Conservation (phyloP, 2,888 invertebrate species). For the Dorcus parallelipipedus region DNA sequence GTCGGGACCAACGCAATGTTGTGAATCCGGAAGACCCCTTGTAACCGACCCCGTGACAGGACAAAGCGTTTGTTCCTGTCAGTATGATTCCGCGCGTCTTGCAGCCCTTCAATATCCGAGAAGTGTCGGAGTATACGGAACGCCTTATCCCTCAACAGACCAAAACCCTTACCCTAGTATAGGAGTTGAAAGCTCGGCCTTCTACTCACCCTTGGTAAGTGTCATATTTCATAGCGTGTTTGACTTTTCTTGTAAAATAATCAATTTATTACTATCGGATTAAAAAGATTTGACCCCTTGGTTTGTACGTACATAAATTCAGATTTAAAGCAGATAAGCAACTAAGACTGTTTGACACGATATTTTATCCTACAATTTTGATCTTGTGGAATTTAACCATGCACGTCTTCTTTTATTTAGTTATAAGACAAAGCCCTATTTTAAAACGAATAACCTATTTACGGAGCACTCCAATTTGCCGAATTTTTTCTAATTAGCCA, state of each 20-base stretch:
- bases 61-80: conserved; percentile 91
- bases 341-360: too few relatives aligned
- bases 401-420: too few relatives aligned
- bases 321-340: too few relatives aligned
- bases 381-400: too few relatives aligned
- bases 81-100: conserved; percentile 85
- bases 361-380: too few relatives aligned
- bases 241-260: conserved; percentile 3
- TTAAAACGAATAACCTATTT: too few relatives aligned
- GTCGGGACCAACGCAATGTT: conserved; percentile 58
- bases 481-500: too few relatives aligned
- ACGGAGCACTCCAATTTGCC: too few relatives aligned
- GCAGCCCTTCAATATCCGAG: conserved; percentile 81
- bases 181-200: conserved; percentile 90
- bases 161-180: conserved; percentile 92
- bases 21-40: conserved; percentile 87
- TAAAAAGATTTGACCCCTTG: too few relatives aligned
- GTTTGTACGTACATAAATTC: too few relatives aligned
- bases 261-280: too few relatives aligned
- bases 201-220: conserved; percentile 94
- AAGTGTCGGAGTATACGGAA: conserved; percentile 78
- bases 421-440: too few relatives aligned
- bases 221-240: conserved; percentile 23
- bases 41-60: conserved; percentile 92
- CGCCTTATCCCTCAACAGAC: conserved; percentile 86